Evolutionary conservation across 2,797 vertebrate genomes (phyloP), one percentile per base, ranked within the genome.

Genomic region (Sebastes steindachneri): DNA sequence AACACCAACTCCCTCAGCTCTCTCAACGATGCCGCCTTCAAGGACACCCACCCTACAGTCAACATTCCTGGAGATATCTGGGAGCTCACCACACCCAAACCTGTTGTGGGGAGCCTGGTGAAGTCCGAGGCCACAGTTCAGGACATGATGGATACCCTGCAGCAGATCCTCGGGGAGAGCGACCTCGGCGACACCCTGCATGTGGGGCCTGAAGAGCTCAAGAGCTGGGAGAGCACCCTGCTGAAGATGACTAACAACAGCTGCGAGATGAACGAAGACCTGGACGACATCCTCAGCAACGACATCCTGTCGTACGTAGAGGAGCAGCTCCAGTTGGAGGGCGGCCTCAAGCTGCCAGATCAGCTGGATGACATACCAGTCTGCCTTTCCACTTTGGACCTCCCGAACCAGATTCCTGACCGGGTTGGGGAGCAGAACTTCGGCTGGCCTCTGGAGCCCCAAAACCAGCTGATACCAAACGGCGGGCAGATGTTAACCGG

Each of bases 201-300:
- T 0, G 23, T 93, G 64, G 87, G 64, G 23, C 86, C 62, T 0
- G 55, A 84, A 0, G 94, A 95, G 83, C 92, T 96, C 68, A 94
- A 94, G 87, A 92, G 81, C 63, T 97, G 96, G 96, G 95, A 97
- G 87, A 94, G 87, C 37, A 89, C 90, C 5, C 84, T 97, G 78
- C 88, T 95, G 57, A 91, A 83, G 82, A 88, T 96, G 85, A 92
- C 85, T 70, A 54, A 62, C 45, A 87, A 19, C 79, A 79, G 57
- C 65, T 26, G 78, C 1, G 81, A 37, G 0, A 45, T 82, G 23
- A 57, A 58, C 29, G 89, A 92, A 1, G 92, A 94, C 53, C 79
- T 85, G 5, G 83, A 81, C 1, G 74, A 95, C 62, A 87, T 94
- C 9, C 83, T 93, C 2, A 92, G 73, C 75, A 85, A 89, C 0